Conservation (phyloP, 2,113 vertebrate genomes). For the Colius striatus region DNA sequence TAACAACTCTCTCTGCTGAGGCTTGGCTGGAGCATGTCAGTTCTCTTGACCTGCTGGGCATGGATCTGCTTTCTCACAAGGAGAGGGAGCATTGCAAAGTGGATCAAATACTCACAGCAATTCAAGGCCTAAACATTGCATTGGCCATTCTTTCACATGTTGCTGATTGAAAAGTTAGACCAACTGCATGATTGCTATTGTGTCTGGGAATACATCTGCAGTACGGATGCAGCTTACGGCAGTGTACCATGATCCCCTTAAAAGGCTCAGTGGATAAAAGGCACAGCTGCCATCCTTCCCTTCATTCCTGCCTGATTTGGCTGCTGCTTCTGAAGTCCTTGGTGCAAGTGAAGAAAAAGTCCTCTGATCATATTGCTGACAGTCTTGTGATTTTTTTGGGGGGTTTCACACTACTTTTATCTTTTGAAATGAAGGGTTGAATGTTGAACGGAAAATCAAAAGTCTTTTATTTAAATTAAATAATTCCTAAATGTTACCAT, state of each 20-base stretch:
- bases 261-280: neutral
- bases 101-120: fast-evolving
- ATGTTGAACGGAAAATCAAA: neutral
- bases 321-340: neutral
- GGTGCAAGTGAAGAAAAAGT: neutral
- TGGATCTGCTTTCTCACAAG: neutral
- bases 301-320: neutral
- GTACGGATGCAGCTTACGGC: neutral
- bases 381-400: neutral
- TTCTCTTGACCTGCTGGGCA: neutral
- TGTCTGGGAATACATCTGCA: fast-evolving
- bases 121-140: fast-evolving
- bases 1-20: fast-evolving
- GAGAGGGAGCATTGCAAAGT: fast-evolving
- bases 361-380: neutral
- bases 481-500: conserved; percentile 32
- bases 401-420: neutral
- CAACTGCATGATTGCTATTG: neutral
- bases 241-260: fast-evolving
- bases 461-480: conserved; percentile 42
- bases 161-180: neutral
- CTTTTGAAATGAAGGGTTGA: neutral
- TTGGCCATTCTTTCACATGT: neutral
- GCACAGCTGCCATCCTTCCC: fast-evolving
- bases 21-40: fast-evolving